These are phyloP conservation scores for Drosophila arawakana DNA, from an alignment of 1,140 invertebrate genomes.

Conservation along the genomic window DNA sequence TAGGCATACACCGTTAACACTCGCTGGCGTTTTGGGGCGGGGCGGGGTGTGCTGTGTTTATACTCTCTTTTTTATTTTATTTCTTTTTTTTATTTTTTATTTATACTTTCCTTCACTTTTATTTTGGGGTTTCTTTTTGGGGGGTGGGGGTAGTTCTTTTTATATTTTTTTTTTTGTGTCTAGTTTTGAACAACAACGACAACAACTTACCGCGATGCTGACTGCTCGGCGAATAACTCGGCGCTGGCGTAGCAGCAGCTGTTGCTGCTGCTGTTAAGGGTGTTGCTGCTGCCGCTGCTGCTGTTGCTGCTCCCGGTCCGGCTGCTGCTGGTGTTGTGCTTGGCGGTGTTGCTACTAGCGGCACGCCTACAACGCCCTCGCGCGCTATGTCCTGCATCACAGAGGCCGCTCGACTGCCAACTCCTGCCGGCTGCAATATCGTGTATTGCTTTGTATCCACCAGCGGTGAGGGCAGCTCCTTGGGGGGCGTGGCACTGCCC, in stretches of 20 bases:
- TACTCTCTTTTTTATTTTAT: conserved; percentile 10
- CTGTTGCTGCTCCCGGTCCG: conserved; percentile 33
- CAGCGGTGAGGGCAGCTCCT: conserved; percentile 25
- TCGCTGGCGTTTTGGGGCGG: background rate
- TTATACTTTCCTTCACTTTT: background rate
- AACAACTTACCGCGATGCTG: conserved; percentile 89
- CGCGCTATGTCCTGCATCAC: conserved; percentile 90
- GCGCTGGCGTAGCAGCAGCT: conserved; percentile 72
- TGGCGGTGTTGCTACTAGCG: conserved; percentile 86
- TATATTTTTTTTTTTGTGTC: conserved; percentile 34
- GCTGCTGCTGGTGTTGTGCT: conserved; percentile 57
- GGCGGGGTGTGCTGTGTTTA: conserved; percentile 1
- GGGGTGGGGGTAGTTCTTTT: background rate
- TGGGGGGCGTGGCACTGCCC: conserved; percentile 16
- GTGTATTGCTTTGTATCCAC: conserved; percentile 90
- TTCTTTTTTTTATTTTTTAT: conserved; percentile 25
- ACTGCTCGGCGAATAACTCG: conserved; percentile 90
- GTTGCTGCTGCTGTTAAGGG: conserved; percentile 83
- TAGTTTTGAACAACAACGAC: conserved; percentile 51
- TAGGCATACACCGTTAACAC: background rate
- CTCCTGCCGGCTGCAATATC: conserved; percentile 91
- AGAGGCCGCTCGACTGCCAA: conserved; percentile 90
- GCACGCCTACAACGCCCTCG: conserved; percentile 88
- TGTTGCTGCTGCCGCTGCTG: conserved; percentile 53
- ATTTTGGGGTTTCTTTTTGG: no score